These are phyloP conservation scores for Chamaetylas fuelleborni DNA, from an alignment of 2,113 vertebrate species.

Conservation along the genomic window DNA sequence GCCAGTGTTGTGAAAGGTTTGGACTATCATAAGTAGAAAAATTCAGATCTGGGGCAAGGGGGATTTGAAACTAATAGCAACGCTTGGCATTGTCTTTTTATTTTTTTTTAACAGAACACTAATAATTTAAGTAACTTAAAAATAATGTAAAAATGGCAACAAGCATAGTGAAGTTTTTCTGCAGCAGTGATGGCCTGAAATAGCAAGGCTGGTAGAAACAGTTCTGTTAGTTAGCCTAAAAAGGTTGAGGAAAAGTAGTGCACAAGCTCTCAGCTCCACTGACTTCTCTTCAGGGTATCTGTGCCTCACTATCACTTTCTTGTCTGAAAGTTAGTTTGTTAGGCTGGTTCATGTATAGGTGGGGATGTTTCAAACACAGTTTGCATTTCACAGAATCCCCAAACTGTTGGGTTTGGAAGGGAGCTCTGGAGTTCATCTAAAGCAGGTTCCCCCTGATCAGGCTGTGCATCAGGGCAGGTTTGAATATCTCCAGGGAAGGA, in stretches of 20 bases:
- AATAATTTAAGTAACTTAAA: neutral
- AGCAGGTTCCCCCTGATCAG: neutral
- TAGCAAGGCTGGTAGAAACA: neutral
- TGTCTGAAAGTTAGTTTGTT: neutral
- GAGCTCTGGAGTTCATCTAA: neutral
- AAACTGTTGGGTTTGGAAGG: neutral
- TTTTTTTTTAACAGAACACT: neutral
- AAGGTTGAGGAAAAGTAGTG: neutral
- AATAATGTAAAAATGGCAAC: neutral
- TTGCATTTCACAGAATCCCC: neutral
- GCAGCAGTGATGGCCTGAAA: neutral
- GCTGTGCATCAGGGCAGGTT: neutral
- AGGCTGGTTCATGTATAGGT: neutral
- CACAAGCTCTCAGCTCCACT: neutral
- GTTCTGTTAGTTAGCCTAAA: neutral
- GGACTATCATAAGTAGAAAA: neutral
- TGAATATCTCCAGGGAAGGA: neutral
- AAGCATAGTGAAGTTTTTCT: neutral
- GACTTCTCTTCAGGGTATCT: neutral
- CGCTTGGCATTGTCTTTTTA: neutral
- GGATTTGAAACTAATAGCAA: neutral
- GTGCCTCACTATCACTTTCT: neutral
- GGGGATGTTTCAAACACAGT: neutral
- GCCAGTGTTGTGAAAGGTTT: neutral
- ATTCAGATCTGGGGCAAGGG: rapidly evolving